Conservation (phyloP, 2,113 vertebrate species). For the Chloebia gouldiae region DNA sequence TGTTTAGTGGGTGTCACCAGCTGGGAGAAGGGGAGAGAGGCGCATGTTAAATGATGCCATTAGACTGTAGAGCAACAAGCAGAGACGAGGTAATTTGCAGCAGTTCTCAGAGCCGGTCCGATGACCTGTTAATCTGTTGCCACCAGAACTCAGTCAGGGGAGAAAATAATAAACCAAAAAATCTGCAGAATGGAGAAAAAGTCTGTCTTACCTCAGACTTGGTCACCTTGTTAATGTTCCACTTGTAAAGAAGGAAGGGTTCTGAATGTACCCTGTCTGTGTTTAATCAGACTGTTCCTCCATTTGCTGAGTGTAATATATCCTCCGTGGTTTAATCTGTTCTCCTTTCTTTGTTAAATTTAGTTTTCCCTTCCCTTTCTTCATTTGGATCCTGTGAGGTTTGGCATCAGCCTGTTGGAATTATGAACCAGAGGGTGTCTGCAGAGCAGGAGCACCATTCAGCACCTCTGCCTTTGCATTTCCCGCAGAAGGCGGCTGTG, state of each 20-base stretch:
- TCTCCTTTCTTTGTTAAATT: neutral
- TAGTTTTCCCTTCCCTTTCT: neutral
- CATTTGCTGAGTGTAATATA: neutral
- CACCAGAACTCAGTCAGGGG: neutral
- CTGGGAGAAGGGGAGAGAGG: neutral
- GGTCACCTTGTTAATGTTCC: neutral
- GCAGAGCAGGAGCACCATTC: neutral
- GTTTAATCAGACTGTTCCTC: neutral
- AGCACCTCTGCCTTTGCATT: neutral
- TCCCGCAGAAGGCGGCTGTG: neutral
- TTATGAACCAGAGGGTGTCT: neutral
- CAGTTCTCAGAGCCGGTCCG: constrained; percentile 15
- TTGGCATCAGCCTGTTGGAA: neutral
- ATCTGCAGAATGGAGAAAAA: neutral
- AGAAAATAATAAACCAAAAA: neutral
- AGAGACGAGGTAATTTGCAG: constrained; percentile 5
- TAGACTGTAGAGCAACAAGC: neutral
- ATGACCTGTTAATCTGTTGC: constrained; percentile 44
- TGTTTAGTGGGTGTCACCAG: constrained; percentile 11
- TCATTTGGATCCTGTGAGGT: neutral
- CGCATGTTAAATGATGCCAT: constrained; percentile 11
- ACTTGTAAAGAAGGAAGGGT: neutral
- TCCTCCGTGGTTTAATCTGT: neutral
- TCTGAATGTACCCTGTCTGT: neutral
- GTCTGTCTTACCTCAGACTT: neutral